Evolutionary conservation across 2,113 vertebrate species (phyloP), one percentile per base, ranked within the genome.

Genomic region (Tretioscincus oriximinensis): DNA sequence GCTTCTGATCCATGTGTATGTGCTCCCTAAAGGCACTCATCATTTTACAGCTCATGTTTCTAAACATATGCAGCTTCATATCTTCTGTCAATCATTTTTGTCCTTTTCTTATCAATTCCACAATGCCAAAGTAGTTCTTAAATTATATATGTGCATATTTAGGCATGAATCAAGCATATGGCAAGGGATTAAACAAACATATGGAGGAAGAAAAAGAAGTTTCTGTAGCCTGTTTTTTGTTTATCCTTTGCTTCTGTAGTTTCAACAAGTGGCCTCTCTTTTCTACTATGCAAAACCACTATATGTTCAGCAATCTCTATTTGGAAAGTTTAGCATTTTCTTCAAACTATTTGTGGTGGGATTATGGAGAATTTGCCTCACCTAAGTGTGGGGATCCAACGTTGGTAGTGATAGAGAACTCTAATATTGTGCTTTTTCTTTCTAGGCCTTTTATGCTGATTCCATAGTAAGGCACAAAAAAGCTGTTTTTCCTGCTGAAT

Each of bases 21-120:
- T 76, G 75, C 51, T 83, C 85, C 80, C 76, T 5, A 65, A 83
- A 86, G 83, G 47, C 28, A 81, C 47, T 22, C 51, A 71, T 61
- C 64, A 0, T 1, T 88, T 84, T 60, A 41, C 65, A 83, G 75
- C 69, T 88, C 88, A 73, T 84, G 85, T 80, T 88, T 79, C 68
- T 89, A 81, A 41, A 82, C 84, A 76, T 64, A 45, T 16, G 45
- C 89, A 80, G 67, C 85, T 85, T 83, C 85, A 72, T 28, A 88
- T 76, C 65, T 77, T 75, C 81, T 85, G 84, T 83, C 90, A 85
- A 66, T 92, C 88, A 88, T 47, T 80, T 64, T 63, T 47, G 60
- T 63, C 75, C 79, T 41, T 28, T 51, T 76, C 7, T 61, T 29
- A 4, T 68, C 31, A 9, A 75, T 65, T 61, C 54, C 0, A 1